Conservation (phyloP, 2,113 vertebrate genomes). For the Epinephelus lanceolatus region DNA sequence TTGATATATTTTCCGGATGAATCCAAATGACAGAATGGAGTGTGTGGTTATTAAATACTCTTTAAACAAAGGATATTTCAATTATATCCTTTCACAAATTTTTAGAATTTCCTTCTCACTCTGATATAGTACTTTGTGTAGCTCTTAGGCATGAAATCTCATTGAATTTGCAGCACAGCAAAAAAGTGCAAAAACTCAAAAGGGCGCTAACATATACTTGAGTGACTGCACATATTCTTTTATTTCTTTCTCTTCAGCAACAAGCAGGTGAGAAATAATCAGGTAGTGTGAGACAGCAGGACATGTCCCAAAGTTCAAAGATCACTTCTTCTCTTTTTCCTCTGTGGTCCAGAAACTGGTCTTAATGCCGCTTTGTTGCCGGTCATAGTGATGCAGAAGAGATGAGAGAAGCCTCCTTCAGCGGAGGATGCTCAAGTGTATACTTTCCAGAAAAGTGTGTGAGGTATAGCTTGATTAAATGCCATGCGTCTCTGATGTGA, state of each 20-base stretch:
- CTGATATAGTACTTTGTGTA: conserved; percentile 36
- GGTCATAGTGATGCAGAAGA: conserved; percentile 24
- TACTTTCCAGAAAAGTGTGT: conserved; percentile 33
- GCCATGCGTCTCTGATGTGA: conserved; percentile 47
- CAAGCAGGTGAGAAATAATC: conserved; percentile 81
- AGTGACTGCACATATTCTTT: conserved; percentile 50
- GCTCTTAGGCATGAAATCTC: conserved; percentile 40
- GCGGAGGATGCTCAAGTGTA: conserved; percentile 33
- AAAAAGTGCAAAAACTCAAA: conserved; percentile 53
- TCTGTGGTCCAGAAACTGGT: conserved; percentile 27
- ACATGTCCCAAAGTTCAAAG: conserved; percentile 43
- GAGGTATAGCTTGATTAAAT: conserved; percentile 55
- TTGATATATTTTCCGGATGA: not conserved
- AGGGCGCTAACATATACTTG: conserved; percentile 30
- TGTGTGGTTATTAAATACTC: conserved; percentile 27
- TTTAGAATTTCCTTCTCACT: conserved; percentile 58
- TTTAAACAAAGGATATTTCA: conserved; percentile 13
- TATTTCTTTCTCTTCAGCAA: conserved; percentile 66
- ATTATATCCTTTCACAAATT: conserved; percentile 39
- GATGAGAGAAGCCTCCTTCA: conserved; percentile 29
- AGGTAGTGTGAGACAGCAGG: conserved; percentile 66
- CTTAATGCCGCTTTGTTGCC: conserved; percentile 31
- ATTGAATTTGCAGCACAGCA: conserved; percentile 40
- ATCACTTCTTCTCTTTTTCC: not conserved
- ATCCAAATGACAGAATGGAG: conserved; percentile 3